Base-by-base conservation (phyloP, 2,113 vertebrate genomes). In the Vireo altiloquus region DNA sequence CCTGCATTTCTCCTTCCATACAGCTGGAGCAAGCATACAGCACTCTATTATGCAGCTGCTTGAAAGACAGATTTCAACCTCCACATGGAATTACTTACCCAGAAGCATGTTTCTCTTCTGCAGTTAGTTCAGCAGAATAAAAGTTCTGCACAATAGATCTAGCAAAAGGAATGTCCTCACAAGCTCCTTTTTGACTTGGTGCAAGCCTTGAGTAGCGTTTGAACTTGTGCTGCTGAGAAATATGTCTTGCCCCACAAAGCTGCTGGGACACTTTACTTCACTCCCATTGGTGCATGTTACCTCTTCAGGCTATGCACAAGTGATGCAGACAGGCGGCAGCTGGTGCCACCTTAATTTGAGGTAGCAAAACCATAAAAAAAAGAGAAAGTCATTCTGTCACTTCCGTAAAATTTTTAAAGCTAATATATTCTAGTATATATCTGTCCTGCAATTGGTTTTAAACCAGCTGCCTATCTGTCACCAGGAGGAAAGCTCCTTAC, bases 51-150 rank as follows among this genome's bases (percentile, higher is more conserved):
- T 57, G 70, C 59, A 82, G 87, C 66, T 56, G 75, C 72, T 9
- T 94, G 63, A 95, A 70, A 90, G 94, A 37, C 77, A 91, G 81
- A 80, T 54, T 74, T 88, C 50, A 82, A 2, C 92, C 88, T 96
- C 75, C 76, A 95, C 94, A 92, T 65, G 82, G 82, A 89, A 95
- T 92, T 97, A 98, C 97, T 98, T 98, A 98, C 98, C 98, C 88
- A 98, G 95, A 89, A 98, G 98, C 98, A 98, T 98, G 96, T 91
- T 97, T 96, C 83, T 83, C 91, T 91, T 94, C 90, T 80, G 83
- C 52, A 86, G 91, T 90, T 79, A 92, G 66, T 66, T 96, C 95
- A 87, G 92, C 68, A 92, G 82, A 89, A 79, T 42, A 96, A 61
- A 93, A 97, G 61, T 79, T 96, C 81, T 94, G 89, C 54, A 82